phyloP scores from a whole-genome alignment of 2,113 vertebrate species.

The Rhizomys pruinosus region DNA sequence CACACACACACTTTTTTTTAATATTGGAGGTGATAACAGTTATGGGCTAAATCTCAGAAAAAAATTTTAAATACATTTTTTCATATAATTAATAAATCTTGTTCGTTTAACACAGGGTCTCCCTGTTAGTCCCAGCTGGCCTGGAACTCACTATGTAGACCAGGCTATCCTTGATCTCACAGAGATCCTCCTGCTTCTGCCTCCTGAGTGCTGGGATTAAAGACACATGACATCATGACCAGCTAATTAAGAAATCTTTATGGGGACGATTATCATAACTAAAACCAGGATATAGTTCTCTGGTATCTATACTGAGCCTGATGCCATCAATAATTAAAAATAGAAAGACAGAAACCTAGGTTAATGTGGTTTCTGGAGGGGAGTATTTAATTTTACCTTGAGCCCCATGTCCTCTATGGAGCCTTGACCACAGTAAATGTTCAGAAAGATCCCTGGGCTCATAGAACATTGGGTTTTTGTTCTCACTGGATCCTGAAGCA shows the following conservation, averaged over 20 bases:
- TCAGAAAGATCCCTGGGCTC: not conserved
- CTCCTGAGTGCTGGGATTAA: too few relatives aligned
- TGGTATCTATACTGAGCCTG: not conserved
- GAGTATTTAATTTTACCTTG: not conserved
- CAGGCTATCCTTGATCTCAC: too few relatives aligned
- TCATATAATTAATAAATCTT: too few relatives aligned
- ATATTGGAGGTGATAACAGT: too few relatives aligned
- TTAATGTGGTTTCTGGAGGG: constrained; percentile 45
- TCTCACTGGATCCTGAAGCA: not conserved
- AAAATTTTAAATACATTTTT: too few relatives aligned
- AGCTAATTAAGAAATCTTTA: not conserved
- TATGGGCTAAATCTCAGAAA: not conserved
- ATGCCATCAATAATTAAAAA: constrained; percentile 65
- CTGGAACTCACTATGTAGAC: too few relatives aligned
- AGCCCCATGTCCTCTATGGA: not conserved
- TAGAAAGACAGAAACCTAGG: not conserved
- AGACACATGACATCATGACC: too few relatives aligned
- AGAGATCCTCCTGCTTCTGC: too few relatives aligned
- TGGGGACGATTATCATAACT: not conserved
- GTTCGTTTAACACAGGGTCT: too few relatives aligned
- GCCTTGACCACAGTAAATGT: not conserved
- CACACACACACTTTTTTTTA: too few relatives aligned
- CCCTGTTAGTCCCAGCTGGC: too few relatives aligned
- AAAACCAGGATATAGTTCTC: not conserved
- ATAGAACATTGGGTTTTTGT: not conserved